phyloP scores from a whole-genome alignment of 1,140 invertebrate genomes.

The Aleiodes sp. region DNA sequence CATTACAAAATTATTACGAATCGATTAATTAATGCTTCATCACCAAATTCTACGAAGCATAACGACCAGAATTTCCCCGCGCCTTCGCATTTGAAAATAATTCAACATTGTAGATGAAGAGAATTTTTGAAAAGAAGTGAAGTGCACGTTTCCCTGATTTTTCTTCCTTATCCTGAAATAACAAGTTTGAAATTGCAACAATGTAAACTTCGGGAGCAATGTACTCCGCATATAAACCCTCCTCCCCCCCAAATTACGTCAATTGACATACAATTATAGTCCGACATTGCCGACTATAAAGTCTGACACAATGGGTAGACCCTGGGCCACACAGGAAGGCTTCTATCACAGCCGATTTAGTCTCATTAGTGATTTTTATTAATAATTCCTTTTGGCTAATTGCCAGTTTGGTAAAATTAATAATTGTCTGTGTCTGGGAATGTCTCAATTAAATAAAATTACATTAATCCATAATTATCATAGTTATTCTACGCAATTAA shows the following conservation, averaged over 20 bases:
- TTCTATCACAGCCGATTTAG: slow-evolving; percentile 62
- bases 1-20: slow-evolving; percentile 39
- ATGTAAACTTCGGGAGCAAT: slow-evolving; percentile 10
- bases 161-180: not conserved
- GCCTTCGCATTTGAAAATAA: not conserved
- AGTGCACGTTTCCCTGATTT: slow-evolving; percentile 11
- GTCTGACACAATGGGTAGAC: slow-evolving; percentile 42
- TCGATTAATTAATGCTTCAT: slow-evolving; percentile 24
- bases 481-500: too few relatives aligned
- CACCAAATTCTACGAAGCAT: not conserved
- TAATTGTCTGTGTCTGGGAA: slow-evolving; percentile 50
- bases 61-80: not conserved
- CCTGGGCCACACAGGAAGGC: slow-evolving; percentile 59
- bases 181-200: slow-evolving; percentile 10
- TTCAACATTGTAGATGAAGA: too few relatives aligned
- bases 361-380: slow-evolving; percentile 60
- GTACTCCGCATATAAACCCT: slow-evolving; percentile 4
- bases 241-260: slow-evolving; percentile 48
- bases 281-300: slow-evolving; percentile 39
- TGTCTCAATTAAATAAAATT: not conserved
- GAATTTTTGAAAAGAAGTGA: not conserved
- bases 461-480: too few relatives aligned
- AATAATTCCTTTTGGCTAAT: slow-evolving; percentile 57
- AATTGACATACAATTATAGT: slow-evolving; percentile 58
- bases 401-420: slow-evolving; percentile 57